Conservation (phyloP, 2,113 vertebrate species). For the Promerops cafer region DNA sequence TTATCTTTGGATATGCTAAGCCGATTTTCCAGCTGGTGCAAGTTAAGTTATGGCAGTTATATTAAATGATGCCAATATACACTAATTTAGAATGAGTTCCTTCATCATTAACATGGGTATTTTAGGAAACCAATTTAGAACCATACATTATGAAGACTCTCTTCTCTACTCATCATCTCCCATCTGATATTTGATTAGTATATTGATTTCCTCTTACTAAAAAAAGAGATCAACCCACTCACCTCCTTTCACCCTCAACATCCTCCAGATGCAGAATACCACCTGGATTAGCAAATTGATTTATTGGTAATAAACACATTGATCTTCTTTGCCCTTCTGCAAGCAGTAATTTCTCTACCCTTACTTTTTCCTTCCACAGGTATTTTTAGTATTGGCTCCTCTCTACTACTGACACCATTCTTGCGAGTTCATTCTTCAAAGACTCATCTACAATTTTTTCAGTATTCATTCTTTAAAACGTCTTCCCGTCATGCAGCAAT, state of each 20-base stretch:
- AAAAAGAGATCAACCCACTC: conserved; percentile 4
- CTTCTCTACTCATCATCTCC: background rate
- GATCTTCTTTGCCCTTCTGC: conserved; percentile 53
- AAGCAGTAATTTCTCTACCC: background rate
- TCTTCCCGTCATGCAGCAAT: conserved; percentile 5
- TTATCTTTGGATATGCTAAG: conserved; percentile 37
- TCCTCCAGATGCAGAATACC: conserved; percentile 47
- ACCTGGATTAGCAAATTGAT: conserved; percentile 56
- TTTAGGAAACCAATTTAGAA: conserved; percentile 45
- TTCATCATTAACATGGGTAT: conserved; percentile 50
- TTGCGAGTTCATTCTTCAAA: background rate
- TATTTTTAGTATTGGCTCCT: conserved; percentile 5
- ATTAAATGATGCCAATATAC: conserved; percentile 53
- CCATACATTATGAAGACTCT: conserved; percentile 33
- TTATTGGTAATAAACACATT: conserved; percentile 68
- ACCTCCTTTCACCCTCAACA: conserved; percentile 35
- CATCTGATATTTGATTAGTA: conserved; percentile 45
- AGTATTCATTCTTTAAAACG: conserved; percentile 35
- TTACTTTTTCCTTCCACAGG: background rate
- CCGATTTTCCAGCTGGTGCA: conserved; percentile 36
- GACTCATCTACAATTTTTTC: conserved; percentile 9
- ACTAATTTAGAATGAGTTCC: conserved; percentile 35
- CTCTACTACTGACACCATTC: background rate
- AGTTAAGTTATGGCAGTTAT: conserved; percentile 42
- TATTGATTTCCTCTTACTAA: conserved; percentile 41